A percentile compares a stretch with the other conserved stretches of the same genome.
Evolutionary conservation across 2,888 invertebrate genomes (phyloP).

Genomic region (Hanleya hanleyi): DNA sequence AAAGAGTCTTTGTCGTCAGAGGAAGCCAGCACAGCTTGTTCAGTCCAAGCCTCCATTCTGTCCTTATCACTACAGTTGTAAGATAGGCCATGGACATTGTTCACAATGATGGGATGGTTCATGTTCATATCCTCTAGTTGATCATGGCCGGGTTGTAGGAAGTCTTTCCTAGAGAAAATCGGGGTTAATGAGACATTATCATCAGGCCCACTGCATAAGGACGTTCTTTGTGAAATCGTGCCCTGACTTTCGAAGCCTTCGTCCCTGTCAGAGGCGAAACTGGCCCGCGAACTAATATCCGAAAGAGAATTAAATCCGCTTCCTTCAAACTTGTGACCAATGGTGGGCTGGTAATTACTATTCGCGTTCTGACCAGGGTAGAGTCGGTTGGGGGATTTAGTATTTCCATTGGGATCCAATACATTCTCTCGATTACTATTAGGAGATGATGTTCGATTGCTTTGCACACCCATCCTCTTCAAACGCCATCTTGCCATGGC

Average conservation of each 20-base stretch:
- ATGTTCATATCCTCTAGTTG: not conserved
- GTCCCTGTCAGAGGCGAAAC: slow-evolving; percentile 64
- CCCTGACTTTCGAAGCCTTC: slow-evolving; percentile 70
- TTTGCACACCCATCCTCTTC: slow-evolving; percentile 42
- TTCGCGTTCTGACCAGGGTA: not conserved
- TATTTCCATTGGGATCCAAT: not conserved
- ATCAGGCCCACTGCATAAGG: slow-evolving; percentile 69
- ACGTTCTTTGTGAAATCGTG: slow-evolving; percentile 67
- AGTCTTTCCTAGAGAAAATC: slow-evolving; percentile 38
- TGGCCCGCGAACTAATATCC: slow-evolving; percentile 60
- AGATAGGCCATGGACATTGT: not conserved
- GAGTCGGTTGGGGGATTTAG: not conserved
- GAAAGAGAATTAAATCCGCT: not conserved
- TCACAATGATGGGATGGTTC: not conserved
- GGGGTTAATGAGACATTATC: slow-evolving; percentile 52
- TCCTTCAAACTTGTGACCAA: not conserved
- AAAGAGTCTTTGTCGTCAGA: slow-evolving; percentile 41
- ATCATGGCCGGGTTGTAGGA: not conserved
- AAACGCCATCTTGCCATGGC: slow-evolving; percentile 57
- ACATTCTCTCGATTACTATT: not conserved
- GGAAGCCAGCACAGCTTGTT: slow-evolving; percentile 46
- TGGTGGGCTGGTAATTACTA: not conserved
- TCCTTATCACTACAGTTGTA: slow-evolving; percentile 15
- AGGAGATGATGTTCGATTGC: not conserved
- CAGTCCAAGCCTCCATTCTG: slow-evolving; percentile 63